A percentile compares a stretch with the other conserved stretches of the same genome.
phyloP scores from a whole-genome alignment of 2,797 vertebrate genomes.

The Acrocephalus scirpaceus region DNA sequence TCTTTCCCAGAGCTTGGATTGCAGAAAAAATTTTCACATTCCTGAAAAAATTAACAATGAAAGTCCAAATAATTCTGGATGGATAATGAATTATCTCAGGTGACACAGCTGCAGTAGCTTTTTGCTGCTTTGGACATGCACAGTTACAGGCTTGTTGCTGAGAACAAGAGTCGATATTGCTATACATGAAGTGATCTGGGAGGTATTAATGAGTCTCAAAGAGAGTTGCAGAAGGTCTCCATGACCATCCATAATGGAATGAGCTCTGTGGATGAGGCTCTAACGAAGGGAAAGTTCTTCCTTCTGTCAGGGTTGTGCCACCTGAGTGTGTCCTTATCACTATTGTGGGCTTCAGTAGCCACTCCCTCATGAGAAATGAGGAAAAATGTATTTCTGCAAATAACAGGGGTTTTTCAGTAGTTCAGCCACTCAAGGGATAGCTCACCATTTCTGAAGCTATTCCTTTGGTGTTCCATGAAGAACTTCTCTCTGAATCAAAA shows the following conservation, averaged over 20 bases:
- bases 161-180: neutral
- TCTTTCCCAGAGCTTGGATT: neutral
- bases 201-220: neutral
- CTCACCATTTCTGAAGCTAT: neutral
- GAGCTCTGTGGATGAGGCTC: neutral
- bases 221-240: neutral
- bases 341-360: neutral
- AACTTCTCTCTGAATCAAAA: neutral
- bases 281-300: fast-evolving
- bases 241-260: neutral
- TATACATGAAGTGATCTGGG: neutral
- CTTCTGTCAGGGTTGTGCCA: neutral
- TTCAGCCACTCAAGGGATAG: neutral
- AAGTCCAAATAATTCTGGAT: neutral
- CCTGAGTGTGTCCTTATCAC: neutral
- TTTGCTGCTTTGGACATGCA: neutral
- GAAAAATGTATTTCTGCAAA: neutral
- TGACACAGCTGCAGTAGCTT: neutral
- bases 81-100: neutral
- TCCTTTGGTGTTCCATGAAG: neutral
- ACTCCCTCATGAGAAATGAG: neutral
- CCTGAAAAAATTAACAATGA: neutral
- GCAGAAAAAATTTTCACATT: neutral
- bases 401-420: neutral
- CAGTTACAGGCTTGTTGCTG: neutral